Base-by-base conservation (phyloP, 2,888 invertebrate species). In the Harpagoxenus sublaevis region DNA sequence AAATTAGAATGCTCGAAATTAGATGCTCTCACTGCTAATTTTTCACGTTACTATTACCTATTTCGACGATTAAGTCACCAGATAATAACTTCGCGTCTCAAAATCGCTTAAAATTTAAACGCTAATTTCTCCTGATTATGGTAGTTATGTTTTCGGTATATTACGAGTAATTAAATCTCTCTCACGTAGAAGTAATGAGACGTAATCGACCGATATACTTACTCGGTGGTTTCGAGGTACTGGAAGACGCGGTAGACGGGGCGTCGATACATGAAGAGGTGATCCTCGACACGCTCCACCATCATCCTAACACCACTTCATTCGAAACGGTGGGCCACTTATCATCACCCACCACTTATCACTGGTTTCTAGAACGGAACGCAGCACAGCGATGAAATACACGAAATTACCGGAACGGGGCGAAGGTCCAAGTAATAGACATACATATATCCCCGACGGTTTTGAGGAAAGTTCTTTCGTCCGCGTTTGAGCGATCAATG, bases 191-290 rank as follows among this genome's bases (percentile, higher is more conserved):
- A 45, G 15, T 57, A 18, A 18, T 2, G 9, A 62, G 42, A 57
- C 10, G 23, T 23, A 48, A 9, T 18, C 45, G 23, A 23, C 12
- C 9, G 31, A 71, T 83, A 84, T 94, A 97, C 97, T 97, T 96
- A 97, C 97, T 94, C 94, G 93, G 92, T 91, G 85, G 97, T 97
- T 96, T 97, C 97, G 95, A 97, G 96, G 96, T 97, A 97, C 96
- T 97, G 97, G 96, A 97, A 97, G 94, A 97, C 97, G 96, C 97
- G 96, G 96, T 97, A 97, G 90, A 97, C 97, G 95, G 97, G 97
- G 95, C 97, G 97, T 94, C 97, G 96, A 96, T 97, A 97, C 96
- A 97, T 97, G 94, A 95, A 95, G 95, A 97, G 96, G 95, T 97
- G 97, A 93, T 97, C 97, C 95, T 97, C 97, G 94, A 97, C 97